These are phyloP conservation scores for Antennarius maculatus DNA, from an alignment of 2,797 vertebrate species.

Conservation along the genomic window DNA sequence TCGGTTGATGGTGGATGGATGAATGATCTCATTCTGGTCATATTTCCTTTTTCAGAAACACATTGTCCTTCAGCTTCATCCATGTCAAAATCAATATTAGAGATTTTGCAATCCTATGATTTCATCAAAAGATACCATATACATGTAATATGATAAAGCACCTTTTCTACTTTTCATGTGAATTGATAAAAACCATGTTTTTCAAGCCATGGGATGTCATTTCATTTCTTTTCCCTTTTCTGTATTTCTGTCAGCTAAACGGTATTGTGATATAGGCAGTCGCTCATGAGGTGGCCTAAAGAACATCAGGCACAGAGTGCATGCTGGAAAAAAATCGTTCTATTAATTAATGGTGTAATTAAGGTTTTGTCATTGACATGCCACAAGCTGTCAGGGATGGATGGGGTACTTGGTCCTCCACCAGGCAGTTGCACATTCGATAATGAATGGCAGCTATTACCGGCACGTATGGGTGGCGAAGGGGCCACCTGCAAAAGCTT, in stretches of 20 bases:
- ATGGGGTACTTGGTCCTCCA: slow-evolving; percentile 86
- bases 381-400: slow-evolving; percentile 95
- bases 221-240: slow-evolving; percentile 57
- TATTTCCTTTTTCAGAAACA: slow-evolving; percentile 20
- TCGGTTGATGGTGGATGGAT: too few species aligned
- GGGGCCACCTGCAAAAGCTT: slow-evolving; percentile 90
- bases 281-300: slow-evolving; percentile 89
- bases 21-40: neutral
- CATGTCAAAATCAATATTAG: slow-evolving; percentile 45
- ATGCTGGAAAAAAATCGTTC: slow-evolving; percentile 89
- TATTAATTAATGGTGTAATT: slow-evolving; percentile 99
- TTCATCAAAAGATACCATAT: slow-evolving; percentile 53
- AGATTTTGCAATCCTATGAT: slow-evolving; percentile 16
- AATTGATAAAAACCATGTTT: slow-evolving; percentile 65
- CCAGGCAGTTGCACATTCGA: slow-evolving; percentile 82
- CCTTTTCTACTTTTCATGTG: slow-evolving; percentile 64
- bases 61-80: slow-evolving; percentile 30
- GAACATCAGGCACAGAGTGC: slow-evolving; percentile 89
- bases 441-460: slow-evolving; percentile 99
- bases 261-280: slow-evolving; percentile 81
- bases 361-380: slow-evolving; percentile 98
- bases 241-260: slow-evolving; percentile 70
- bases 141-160: slow-evolving; percentile 59
- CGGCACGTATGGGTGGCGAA: slow-evolving; percentile 87
- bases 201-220: slow-evolving; percentile 53